A percentile compares a stretch with the other conserved stretches of the same genome.
These are phyloP conservation scores for Agrilus planipennis DNA, from an alignment of 1,140 invertebrate species.

Conservation along the genomic window DNA sequence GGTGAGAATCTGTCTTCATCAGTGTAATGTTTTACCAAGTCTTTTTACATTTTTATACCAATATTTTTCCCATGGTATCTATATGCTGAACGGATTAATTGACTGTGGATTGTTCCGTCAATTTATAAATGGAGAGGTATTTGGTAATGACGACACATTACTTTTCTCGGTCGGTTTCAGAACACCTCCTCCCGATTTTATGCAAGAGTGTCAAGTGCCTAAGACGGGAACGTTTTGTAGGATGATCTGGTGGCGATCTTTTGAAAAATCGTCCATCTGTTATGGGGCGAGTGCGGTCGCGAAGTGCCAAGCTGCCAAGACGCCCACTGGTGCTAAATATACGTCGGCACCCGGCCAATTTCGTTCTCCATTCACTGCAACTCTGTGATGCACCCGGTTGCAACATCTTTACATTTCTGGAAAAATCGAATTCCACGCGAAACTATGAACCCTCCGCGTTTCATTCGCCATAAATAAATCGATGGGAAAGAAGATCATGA, in stretches of 20 bases:
- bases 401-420: background rate
- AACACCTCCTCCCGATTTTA: no score
- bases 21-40: no score
- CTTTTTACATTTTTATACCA: no score
- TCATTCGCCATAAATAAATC: background rate
- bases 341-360: constrained; percentile 31
- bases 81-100: no score
- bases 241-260: constrained; percentile 10
- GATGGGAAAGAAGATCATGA: background rate
- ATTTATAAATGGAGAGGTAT: constrained; percentile 5
- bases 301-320: constrained; percentile 34
- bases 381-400: constrained; percentile 2
- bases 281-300: no score
- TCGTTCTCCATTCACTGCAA: constrained; percentile 34
- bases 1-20: no score
- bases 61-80: no score
- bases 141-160: constrained; percentile 7
- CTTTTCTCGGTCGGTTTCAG: no score
- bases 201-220: no score
- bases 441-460: background rate
- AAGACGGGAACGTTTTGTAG: constrained; percentile 2
- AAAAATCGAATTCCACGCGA: background rate
- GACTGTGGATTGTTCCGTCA: no score
- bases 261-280: constrained; percentile 32
- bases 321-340: constrained; percentile 34